A percentile compares a stretch with the other conserved stretches of the same genome.
Conservation (phyloP, 2,888 invertebrate genomes). For the Luperina nickerlii region DNA sequence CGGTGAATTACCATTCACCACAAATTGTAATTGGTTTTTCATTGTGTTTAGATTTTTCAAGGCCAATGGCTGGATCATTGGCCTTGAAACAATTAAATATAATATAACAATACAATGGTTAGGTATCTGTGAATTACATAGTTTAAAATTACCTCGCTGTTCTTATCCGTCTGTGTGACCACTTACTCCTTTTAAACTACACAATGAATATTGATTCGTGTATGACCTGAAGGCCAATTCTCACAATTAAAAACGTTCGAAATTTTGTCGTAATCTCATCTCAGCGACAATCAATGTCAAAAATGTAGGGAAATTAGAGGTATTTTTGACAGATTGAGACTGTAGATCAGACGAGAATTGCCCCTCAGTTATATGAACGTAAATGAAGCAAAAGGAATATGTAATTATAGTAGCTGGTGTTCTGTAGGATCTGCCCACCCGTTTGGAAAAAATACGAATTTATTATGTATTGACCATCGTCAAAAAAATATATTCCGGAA, state of each 20-base stretch:
- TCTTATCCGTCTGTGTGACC: not conserved
- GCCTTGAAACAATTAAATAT: not conserved
- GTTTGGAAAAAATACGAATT: no score
- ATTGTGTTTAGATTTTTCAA: slow-evolving; percentile 29
- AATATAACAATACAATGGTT: not conserved
- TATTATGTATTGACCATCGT: no score
- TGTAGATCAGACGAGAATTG: not conserved
- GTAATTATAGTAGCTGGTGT: not conserved
- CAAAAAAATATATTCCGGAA: no score
- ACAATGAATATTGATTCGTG: not conserved
- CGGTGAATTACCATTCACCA: slow-evolving; percentile 5
- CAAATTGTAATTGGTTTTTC: slow-evolving; percentile 26
- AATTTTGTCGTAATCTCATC: not conserved
- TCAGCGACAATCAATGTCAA: not conserved
- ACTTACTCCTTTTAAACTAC: not conserved
- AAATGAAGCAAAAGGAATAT: not conserved
- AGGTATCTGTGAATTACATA: not conserved
- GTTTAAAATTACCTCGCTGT: not conserved
- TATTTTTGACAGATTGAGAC: not conserved
- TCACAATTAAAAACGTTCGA: no score
- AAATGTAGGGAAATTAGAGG: not conserved
- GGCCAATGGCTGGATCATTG: not conserved
- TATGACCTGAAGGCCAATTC: not conserved
- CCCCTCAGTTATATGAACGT: not conserved
- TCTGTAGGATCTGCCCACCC: no score